Conservation (phyloP, 2,113 vertebrate genomes). For the Panthera tigris region DNA sequence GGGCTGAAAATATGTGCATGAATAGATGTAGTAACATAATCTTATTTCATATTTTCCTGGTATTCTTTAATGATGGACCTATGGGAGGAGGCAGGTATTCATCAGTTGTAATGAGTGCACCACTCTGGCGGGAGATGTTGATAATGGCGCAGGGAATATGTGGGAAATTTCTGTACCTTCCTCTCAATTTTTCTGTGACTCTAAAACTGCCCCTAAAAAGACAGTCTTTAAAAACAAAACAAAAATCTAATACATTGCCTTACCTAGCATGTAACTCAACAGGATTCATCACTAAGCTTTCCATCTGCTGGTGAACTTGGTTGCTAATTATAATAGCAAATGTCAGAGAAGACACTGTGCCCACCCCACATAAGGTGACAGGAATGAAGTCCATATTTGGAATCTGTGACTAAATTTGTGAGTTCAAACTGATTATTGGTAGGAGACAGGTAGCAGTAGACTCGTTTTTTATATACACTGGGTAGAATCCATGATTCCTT, state of each 20-base stretch:
- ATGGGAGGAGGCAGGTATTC: background rate
- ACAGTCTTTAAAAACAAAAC: background rate
- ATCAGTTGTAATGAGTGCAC: background rate
- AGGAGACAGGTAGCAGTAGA: background rate
- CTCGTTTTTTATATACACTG: background rate
- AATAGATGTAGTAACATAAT: background rate
- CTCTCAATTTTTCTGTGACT: background rate
- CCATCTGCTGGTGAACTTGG: background rate
- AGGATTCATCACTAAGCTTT: background rate
- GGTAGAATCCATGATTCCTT: background rate
- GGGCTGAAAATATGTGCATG: background rate
- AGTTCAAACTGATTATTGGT: background rate
- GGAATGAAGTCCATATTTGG: background rate
- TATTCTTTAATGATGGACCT: background rate
- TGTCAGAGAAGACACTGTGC: background rate
- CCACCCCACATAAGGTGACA: background rate
- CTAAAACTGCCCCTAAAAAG: background rate
- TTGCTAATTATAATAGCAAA: conserved; percentile 30
- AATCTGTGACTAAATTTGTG: background rate
- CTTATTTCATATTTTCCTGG: background rate
- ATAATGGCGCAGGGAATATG: background rate
- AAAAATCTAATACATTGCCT: background rate
- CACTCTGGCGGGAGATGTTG: background rate
- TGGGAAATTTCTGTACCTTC: background rate
- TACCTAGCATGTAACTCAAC: background rate